phyloP scores from a whole-genome alignment of 1,140 invertebrate genomes.

The Periplaneta americana region DNA sequence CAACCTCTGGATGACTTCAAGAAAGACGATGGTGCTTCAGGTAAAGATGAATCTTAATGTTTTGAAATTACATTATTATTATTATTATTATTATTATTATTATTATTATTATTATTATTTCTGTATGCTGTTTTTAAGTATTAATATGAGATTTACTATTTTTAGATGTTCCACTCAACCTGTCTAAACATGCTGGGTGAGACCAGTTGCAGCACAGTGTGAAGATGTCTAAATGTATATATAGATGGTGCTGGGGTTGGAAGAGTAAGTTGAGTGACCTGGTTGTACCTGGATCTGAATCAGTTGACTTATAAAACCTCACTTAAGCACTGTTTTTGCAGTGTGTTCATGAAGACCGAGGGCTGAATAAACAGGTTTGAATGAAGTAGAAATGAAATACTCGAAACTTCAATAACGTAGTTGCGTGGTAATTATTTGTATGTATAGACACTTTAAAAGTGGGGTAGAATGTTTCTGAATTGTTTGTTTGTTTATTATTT shows the following conservation, averaged over 20 bases:
- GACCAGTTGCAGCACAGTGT: not conserved
- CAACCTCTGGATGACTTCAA: conserved; percentile 20
- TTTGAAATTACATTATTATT: not conserved
- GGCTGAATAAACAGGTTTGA: not conserved
- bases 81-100: not conserved
- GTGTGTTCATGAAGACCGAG: not conserved
- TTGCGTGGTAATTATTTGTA: not conserved
- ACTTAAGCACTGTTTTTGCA: not conserved
- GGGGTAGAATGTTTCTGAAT: not conserved
- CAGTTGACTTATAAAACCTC: not conserved
- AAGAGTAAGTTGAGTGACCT: not conserved
- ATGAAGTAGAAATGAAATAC: not conserved
- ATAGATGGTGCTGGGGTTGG: not conserved
- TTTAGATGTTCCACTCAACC: conserved; percentile 28
- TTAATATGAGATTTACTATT: not conserved
- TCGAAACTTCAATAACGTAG: not conserved
- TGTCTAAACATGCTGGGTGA: conserved; percentile 28
- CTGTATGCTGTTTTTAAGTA: conserved; percentile 34
- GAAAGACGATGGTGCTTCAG: conserved; percentile 19
- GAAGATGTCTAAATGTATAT: not conserved
- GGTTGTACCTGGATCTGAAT: not conserved
- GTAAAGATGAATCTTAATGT: not conserved
- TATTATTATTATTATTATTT: conserved; percentile 34
- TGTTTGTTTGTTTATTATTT: no score
- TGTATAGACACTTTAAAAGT: not conserved